phyloP scores from a whole-genome alignment of 2,888 invertebrate genomes.

The Limnephilus marmoratus region DNA sequence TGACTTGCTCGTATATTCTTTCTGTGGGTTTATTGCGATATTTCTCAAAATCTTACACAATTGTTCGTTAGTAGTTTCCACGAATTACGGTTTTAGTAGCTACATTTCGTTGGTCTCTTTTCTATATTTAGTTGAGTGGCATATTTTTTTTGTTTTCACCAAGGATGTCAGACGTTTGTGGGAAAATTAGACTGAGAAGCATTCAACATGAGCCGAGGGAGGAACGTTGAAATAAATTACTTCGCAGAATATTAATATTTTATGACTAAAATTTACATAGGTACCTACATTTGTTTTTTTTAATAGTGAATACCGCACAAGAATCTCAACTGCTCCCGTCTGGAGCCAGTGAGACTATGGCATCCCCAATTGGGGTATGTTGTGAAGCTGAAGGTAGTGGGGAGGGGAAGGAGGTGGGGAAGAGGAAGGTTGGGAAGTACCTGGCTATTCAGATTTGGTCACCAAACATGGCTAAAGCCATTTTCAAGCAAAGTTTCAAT shows the following conservation, averaged over 20 bases:
- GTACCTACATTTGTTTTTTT: too few relatives aligned
- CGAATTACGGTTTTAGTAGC: not conserved
- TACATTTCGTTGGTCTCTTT: not conserved
- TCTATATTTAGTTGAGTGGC: not conserved
- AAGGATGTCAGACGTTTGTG: not conserved
- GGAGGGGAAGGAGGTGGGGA: too few relatives aligned
- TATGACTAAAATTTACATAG: not conserved
- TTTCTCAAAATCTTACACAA: not conserved
- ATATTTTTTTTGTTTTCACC: not conserved
- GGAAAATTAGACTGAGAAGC: too few relatives aligned
- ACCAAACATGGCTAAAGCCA: too few relatives aligned
- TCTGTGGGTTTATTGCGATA: not conserved
- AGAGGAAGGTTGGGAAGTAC: too few relatives aligned
- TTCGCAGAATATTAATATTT: not conserved
- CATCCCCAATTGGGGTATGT: too few relatives aligned
- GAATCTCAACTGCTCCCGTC: too few relatives aligned
- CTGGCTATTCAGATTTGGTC: too few relatives aligned
- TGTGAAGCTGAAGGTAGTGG: too few relatives aligned
- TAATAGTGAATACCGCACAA: too few relatives aligned
- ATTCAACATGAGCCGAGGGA: not conserved
- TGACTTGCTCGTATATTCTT: not conserved
- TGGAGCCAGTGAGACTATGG: too few relatives aligned
- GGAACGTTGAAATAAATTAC: not conserved
- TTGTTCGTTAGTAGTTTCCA: not conserved
- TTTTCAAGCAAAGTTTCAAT: too few relatives aligned